A percentile compares a stretch with the other conserved stretches of the same genome.
Evolutionary conservation across 2,888 invertebrate genomes (phyloP).

Genomic region (Xestia ashworthii): DNA sequence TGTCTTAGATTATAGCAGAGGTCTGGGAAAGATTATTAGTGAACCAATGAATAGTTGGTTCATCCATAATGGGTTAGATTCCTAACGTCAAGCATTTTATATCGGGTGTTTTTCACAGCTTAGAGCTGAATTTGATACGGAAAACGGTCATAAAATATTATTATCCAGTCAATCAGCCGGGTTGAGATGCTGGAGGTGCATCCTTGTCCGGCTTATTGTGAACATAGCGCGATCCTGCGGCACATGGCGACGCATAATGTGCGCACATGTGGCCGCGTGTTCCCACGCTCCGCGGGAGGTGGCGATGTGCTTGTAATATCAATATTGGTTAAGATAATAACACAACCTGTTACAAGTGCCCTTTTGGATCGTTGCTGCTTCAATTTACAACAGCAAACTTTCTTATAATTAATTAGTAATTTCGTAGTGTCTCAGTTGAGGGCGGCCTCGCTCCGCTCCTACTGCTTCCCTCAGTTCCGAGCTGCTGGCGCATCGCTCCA

Average conservation of each 20-base stretch:
- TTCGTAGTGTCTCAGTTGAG: not conserved
- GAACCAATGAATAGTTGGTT: not conserved
- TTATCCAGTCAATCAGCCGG: slow-evolving; percentile 13
- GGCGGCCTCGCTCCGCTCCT: not conserved
- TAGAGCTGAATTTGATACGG: slow-evolving; percentile 10
- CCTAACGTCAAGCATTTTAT: not conserved
- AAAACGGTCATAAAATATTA: slow-evolving; percentile 30
- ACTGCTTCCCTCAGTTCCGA: not conserved
- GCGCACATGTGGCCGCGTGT: slow-evolving; percentile 56
- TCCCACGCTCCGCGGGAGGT: slow-evolving; percentile 48
- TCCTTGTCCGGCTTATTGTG: slow-evolving; percentile 19
- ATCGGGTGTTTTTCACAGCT: not conserved
- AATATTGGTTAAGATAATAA: slow-evolving; percentile 31
- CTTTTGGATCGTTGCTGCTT: not conserved
- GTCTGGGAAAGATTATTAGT: not conserved
- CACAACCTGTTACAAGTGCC: not conserved
- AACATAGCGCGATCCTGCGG: slow-evolving; percentile 13
- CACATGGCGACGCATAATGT: slow-evolving; percentile 64
- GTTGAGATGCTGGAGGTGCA: slow-evolving; percentile 18
- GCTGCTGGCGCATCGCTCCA: not conserved
- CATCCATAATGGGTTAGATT: slow-evolving; percentile 3
- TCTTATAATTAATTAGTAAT: not conserved
- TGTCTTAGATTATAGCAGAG: not conserved
- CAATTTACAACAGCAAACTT: not conserved
- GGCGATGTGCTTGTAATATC: slow-evolving; percentile 7